phyloP scores from a whole-genome alignment of 2,113 vertebrate genomes.

The Nesogale talazaci region DNA sequence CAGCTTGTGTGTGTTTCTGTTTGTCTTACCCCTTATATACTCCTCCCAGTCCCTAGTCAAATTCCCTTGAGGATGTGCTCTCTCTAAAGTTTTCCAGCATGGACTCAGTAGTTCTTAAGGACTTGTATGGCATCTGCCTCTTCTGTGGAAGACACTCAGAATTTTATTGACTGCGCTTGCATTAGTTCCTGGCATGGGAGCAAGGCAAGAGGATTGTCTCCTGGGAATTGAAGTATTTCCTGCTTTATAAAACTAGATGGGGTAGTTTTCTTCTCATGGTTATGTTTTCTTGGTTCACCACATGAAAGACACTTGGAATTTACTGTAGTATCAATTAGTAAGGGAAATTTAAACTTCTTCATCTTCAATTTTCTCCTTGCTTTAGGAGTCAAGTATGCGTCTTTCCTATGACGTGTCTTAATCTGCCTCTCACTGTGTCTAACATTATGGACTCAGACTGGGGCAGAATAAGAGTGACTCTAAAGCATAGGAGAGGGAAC shows the following conservation, averaged over 20 bases:
- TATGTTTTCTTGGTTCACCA: background rate
- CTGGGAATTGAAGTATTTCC: background rate
- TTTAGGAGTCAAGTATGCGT: background rate
- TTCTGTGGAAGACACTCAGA: background rate
- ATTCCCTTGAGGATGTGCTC: background rate
- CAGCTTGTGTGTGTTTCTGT: background rate
- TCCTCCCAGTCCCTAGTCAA: background rate
- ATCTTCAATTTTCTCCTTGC: background rate
- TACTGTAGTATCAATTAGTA: background rate
- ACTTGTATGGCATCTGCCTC: background rate
- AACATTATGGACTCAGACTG: background rate
- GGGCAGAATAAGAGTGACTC: background rate
- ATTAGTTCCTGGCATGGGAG: background rate
- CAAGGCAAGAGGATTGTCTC: background rate
- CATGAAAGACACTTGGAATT: background rate
- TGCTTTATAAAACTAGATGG: background rate
- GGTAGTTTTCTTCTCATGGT: background rate
- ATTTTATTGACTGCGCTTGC: background rate
- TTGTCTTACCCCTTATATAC: background rate
- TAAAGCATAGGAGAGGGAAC: background rate
- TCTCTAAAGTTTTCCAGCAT: background rate
- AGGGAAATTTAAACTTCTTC: background rate
- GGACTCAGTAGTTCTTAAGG: background rate
- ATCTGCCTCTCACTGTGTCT: background rate
- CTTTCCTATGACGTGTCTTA: background rate